Evolutionary conservation across 2,113 vertebrate genomes (phyloP).

Genomic region (Phainopepla nitens): DNA sequence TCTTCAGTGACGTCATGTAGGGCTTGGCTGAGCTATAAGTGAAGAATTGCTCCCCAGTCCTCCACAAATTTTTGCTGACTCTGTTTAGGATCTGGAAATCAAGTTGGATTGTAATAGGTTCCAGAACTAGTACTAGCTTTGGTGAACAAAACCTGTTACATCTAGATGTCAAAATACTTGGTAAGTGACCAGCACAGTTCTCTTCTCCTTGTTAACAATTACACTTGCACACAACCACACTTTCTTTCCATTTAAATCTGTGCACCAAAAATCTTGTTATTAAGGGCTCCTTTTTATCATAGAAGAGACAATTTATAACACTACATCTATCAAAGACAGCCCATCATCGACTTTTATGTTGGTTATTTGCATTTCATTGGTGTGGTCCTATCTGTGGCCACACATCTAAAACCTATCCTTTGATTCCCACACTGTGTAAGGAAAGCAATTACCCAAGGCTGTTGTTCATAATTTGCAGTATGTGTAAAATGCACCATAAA

Average conservation of each 20-base stretch:
- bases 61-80: background rate
- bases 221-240: background rate
- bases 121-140: background rate
- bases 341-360: background rate
- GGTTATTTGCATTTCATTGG: conserved; percentile 14
- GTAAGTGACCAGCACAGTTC: background rate
- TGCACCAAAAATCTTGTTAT: background rate
- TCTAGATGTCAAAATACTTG: background rate
- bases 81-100: background rate
- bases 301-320: background rate
- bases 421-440: background rate
- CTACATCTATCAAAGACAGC: background rate
- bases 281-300: background rate
- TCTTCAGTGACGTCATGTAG: background rate
- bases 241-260: background rate
- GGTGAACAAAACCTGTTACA: background rate
- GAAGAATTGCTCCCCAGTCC: background rate
- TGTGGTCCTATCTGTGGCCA: background rate
- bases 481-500: background rate
- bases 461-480: background rate
- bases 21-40: background rate
- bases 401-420: background rate
- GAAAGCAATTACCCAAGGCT: background rate
- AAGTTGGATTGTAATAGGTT: background rate
- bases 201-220: background rate